phyloP scores from a whole-genome alignment of 2,797 vertebrate species.

The Periparus ater region DNA sequence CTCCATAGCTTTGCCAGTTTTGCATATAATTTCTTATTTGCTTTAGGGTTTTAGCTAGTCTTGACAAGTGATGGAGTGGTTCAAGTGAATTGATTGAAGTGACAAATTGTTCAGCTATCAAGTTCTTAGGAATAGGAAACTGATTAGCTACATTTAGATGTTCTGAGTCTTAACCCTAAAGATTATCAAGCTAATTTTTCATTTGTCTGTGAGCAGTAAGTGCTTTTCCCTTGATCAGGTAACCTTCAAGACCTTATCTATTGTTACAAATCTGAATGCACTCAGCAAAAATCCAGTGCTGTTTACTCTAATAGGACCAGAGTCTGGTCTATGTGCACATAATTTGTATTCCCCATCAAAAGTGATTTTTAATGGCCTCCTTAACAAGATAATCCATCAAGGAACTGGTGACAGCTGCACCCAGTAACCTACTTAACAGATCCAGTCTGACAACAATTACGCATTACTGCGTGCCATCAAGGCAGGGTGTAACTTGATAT shows the following conservation, averaged over 20 bases:
- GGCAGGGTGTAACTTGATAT: conserved; percentile 44
- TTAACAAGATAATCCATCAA: conserved; percentile 36
- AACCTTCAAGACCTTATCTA: background rate
- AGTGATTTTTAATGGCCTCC: conserved; percentile 15
- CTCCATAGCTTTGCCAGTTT: background rate
- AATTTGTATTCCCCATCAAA: background rate
- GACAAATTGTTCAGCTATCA: background rate
- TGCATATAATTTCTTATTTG: background rate
- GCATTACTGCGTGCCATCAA: background rate
- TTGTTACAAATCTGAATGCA: background rate
- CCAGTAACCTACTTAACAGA: conserved; percentile 49
- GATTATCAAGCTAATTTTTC: background rate
- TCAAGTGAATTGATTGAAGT: background rate
- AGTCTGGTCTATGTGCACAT: background rate
- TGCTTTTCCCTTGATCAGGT: background rate
- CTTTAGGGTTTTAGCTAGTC: background rate
- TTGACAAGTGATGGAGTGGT: background rate
- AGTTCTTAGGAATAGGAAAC: background rate
- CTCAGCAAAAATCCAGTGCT: background rate
- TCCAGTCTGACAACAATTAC: conserved; percentile 53
- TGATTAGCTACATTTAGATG: background rate
- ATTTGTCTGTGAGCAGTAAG: background rate
- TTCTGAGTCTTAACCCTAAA: background rate
- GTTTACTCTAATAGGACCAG: background rate
- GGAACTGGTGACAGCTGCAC: background rate